Base-by-base conservation (phyloP, 2,797 vertebrate genomes). In the Picus viridis region DNA sequence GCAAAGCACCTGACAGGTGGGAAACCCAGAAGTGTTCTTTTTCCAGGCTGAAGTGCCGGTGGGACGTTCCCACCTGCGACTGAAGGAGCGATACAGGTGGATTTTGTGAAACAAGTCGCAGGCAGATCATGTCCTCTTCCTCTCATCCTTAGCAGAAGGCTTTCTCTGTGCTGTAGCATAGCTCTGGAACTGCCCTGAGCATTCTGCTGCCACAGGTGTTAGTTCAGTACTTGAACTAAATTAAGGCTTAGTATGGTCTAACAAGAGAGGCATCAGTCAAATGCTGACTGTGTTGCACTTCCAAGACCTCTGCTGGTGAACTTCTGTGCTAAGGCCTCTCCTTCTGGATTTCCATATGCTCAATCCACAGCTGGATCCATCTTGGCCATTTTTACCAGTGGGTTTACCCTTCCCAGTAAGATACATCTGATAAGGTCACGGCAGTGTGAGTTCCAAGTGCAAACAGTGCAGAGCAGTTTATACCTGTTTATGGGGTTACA, bases 1-100 rank as follows among this genome's bases (percentile, higher is more conserved):
- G 78, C 51, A 81, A 83, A 85, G 84, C 19, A 61, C 59, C 67
- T 87, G 84, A 70, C 73, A 94, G 43, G 63, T 93, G 56, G 53
- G 82, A 92, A 87, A 61, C 13, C 14, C 69, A 83, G 64, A 79
- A 92, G 45, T 72, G 83, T 39, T 89, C 62, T 88, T n/a, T n/a
- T n/a, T 90, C 68, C 76, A 89, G 49, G 86, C 53, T 92, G 82
- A 77, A 71, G 43, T 22, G 22, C 24, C 73, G 27, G 63, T 61
- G 41, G 32, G 26, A 79, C 2, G 3, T 78, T 84, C 89, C 91
- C 80, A 95, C 73, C 89, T 91, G 64, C 43, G 64, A 81, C 59
- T 86, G 59, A 88, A 63, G 45, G 53, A 89, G 22, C 34, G 27
- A 62, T 83, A 83, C 7, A 22, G 53, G 85, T 72, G 41, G 76